Evolutionary conservation across 2,888 invertebrate genomes (phyloP).

Genomic region (Chrysotoxum bicinctum): DNA sequence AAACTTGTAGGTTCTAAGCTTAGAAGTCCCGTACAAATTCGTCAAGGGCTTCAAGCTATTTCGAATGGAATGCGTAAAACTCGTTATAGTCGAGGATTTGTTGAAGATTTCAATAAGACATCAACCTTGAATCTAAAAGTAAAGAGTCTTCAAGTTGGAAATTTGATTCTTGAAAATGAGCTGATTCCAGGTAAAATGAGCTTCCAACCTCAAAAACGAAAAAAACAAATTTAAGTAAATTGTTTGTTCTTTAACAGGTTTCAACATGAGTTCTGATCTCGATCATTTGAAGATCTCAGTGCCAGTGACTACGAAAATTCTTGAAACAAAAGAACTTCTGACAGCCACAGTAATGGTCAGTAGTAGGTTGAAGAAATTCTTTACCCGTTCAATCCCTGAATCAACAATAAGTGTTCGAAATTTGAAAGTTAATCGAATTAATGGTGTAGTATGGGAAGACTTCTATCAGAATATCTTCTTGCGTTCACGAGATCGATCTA

Average conservation of each 20-base stretch:
- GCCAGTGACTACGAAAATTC: slow-evolving; percentile 72
- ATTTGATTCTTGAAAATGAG: slow-evolving; percentile 76
- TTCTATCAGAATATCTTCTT: slow-evolving; percentile 77
- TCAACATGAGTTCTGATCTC: slow-evolving; percentile 68
- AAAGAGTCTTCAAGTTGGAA: slow-evolving; percentile 75
- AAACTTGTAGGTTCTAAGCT: slow-evolving; percentile 73
- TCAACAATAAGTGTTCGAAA: slow-evolving; percentile 30
- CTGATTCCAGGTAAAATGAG: slow-evolving; percentile 75
- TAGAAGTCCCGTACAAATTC: slow-evolving; percentile 76
- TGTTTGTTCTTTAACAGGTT: slow-evolving; percentile 66
- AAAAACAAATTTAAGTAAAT: no score
- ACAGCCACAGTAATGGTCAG: slow-evolving; percentile 51
- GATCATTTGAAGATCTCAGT: slow-evolving; percentile 71
- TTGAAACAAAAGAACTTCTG: slow-evolving; percentile 75
- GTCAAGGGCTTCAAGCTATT: slow-evolving; percentile 73
- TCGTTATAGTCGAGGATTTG: slow-evolving; percentile 68
- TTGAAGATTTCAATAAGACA: slow-evolving; percentile 13
- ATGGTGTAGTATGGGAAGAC: slow-evolving; percentile 76
- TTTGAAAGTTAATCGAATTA: slow-evolving; percentile 75
- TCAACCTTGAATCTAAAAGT: slow-evolving; percentile 72
- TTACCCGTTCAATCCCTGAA: slow-evolving; percentile 37
- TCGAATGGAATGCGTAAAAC: slow-evolving; percentile 56
- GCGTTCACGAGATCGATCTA: slow-evolving; percentile 75
- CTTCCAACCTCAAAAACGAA: no score
- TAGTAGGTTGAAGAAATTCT: background rate